phyloP scores from a whole-genome alignment of 1,140 invertebrate genomes.

The Babylonia areolata region DNA sequence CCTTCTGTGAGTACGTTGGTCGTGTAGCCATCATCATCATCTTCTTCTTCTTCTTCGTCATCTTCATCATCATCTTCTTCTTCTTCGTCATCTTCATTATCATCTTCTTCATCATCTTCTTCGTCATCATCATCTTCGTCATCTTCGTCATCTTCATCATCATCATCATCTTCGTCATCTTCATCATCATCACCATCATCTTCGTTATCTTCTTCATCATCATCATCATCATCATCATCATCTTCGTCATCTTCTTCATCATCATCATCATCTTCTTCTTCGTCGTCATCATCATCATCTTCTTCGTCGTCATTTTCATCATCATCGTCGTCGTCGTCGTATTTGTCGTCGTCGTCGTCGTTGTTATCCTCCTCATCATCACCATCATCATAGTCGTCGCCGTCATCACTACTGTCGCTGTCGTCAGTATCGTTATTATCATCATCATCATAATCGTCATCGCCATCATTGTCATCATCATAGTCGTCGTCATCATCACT shows the following conservation, averaged over 20 bases:
- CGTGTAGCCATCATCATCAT: neutral
- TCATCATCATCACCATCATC: neutral
- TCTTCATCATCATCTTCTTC: too few species aligned
- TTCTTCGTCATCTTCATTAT: too few species aligned
- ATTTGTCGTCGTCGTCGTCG: too few species aligned
- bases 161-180: neutral
- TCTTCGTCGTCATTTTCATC: too few species aligned
- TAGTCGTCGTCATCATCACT: neutral
- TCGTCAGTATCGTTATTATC: neutral
- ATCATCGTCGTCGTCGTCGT: too few species aligned
- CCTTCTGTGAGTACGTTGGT: neutral
- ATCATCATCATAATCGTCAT: neutral
- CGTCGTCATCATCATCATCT: too few species aligned
- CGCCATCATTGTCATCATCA: neutral
- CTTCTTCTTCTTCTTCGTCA: too few species aligned
- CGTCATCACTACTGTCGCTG: neutral
- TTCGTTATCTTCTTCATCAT: neutral
- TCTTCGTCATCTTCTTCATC: too few species aligned
- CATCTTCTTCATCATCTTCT: too few species aligned
- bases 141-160: neutral
- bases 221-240: too few species aligned
- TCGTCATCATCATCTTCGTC: neutral
- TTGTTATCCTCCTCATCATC: neutral
- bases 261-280: neutral
- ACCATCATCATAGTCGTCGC: neutral